A percentile compares a stretch with the other conserved stretches of the same genome.
Conservation (phyloP, 2,888 invertebrate species). For the Suillia variegata region DNA sequence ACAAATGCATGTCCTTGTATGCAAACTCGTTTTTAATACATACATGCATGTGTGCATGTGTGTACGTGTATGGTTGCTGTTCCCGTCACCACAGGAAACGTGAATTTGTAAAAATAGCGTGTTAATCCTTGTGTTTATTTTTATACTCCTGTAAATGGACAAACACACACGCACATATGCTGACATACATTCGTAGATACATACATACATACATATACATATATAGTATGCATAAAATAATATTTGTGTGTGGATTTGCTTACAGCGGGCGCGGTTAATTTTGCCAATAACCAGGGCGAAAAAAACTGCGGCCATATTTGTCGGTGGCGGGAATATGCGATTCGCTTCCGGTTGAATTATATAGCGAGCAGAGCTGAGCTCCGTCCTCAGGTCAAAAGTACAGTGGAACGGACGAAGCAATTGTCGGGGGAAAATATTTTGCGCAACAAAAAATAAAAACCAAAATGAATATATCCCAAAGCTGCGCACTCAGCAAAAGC, state of each 20-base stretch:
- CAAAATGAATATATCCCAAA: too few relatives aligned
- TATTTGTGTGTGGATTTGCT: constrained; percentile 5
- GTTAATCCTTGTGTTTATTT: constrained; percentile 23
- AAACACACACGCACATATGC: too few relatives aligned
- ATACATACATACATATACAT: background rate
- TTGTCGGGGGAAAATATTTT: too few relatives aligned
- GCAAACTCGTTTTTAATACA: too few relatives aligned
- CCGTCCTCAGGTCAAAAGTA: too few relatives aligned
- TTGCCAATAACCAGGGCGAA: background rate
- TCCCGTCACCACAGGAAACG: constrained; percentile 8
- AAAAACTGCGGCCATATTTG: constrained; percentile 2
- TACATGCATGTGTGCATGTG: background rate
- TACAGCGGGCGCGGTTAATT: background rate
- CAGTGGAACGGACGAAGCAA: too few relatives aligned
- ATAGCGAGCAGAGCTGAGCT: background rate
- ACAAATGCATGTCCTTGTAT: too few relatives aligned
- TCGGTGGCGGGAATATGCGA: background rate
- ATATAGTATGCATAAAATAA: background rate
- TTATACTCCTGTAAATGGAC: background rate
- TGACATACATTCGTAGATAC: too few relatives aligned
- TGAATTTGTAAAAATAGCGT: constrained; percentile 22
- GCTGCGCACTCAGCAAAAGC: too few relatives aligned
- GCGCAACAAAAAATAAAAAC: too few relatives aligned
- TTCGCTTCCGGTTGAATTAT: constrained; percentile 10
- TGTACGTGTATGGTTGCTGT: background rate